Conservation (phyloP, 2,113 vertebrate species). For the Bucco capensis region DNA sequence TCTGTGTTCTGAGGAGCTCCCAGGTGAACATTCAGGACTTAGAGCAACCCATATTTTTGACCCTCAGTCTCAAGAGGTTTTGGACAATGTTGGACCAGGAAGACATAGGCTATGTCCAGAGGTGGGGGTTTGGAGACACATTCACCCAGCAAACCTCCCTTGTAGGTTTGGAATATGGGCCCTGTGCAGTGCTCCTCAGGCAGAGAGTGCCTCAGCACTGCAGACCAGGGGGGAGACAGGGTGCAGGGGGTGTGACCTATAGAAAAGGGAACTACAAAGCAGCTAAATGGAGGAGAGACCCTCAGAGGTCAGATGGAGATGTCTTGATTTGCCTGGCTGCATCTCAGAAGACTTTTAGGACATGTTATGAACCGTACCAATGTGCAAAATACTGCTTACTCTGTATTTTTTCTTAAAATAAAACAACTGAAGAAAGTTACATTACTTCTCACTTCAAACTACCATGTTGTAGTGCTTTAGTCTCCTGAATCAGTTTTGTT, state of each 20-base stretch:
- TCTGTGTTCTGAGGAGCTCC: not conserved
- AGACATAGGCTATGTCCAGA: not conserved
- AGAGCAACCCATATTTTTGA: not conserved
- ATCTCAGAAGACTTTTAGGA: not conserved
- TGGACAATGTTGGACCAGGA: not conserved
- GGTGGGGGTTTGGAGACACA: not conserved
- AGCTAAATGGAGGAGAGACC: not conserved
- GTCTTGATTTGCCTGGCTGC: not conserved
- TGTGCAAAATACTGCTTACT: conserved; percentile 38
- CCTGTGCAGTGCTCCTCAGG: not conserved
- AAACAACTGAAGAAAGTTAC: conserved; percentile 52
- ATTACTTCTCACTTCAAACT: conserved; percentile 63
- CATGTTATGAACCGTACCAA: not conserved
- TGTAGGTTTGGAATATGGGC: not conserved
- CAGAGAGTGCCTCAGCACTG: not conserved
- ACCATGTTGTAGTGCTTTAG: conserved; percentile 34
- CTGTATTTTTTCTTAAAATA: conserved; percentile 18
- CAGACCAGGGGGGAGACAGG: not conserved
- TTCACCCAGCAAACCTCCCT: not conserved
- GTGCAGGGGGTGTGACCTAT: fast-evolving
- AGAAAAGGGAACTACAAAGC: not conserved
- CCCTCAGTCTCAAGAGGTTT: not conserved
- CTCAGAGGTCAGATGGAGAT: not conserved
- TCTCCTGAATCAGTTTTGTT: conserved; percentile 61
- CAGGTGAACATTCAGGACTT: not conserved